Percentiles rank a stretch among this genome's conserved stretches.
phyloP scores from a whole-genome alignment of 1,140 invertebrate species.

The Camponotus vicinus region DNA sequence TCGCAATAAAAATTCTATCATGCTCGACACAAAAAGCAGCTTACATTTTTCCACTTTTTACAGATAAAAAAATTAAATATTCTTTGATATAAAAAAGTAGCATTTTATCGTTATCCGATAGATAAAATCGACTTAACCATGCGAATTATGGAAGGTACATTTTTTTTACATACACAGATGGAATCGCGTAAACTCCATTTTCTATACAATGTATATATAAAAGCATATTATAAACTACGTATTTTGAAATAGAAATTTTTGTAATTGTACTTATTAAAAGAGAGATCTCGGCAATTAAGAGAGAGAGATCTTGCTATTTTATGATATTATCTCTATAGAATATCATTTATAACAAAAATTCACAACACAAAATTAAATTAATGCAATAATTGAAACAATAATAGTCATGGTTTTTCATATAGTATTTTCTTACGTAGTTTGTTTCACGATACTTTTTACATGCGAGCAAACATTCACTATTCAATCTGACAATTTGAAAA shows the following conservation, averaged over 20 bases:
- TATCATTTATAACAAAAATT: neutral
- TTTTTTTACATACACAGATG: constrained; percentile 5
- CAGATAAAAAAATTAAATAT: constrained; percentile 43
- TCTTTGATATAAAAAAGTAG: constrained; percentile 29
- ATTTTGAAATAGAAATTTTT: constrained; percentile 28
- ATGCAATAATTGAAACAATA: neutral
- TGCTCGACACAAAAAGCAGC: constrained; percentile 7
- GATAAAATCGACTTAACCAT: constrained; percentile 50
- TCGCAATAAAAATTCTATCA: constrained; percentile 38
- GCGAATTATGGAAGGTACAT: constrained; percentile 21
- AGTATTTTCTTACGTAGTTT: neutral
- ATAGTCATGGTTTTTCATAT: neutral
- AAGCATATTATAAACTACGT: constrained; percentile 20
- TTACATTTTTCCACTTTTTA: constrained; percentile 43
- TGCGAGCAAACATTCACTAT: neutral
- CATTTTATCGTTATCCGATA: constrained; percentile 60
- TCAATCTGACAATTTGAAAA: constrained; percentile 11
- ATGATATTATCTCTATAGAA: neutral
- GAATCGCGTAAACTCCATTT: constrained; percentile 30
- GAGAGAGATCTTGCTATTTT: too few species aligned
- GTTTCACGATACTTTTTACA: neutral
- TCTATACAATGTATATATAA: constrained; percentile 22
- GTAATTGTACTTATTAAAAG: neutral
- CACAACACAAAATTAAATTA: neutral
- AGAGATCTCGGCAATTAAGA: neutral